A percentile compares a stretch with the other conserved stretches of the same genome.
These are phyloP conservation scores for Pempheris klunzingeri DNA, from an alignment of 2,797 vertebrate species.

Conservation along the genomic window DNA sequence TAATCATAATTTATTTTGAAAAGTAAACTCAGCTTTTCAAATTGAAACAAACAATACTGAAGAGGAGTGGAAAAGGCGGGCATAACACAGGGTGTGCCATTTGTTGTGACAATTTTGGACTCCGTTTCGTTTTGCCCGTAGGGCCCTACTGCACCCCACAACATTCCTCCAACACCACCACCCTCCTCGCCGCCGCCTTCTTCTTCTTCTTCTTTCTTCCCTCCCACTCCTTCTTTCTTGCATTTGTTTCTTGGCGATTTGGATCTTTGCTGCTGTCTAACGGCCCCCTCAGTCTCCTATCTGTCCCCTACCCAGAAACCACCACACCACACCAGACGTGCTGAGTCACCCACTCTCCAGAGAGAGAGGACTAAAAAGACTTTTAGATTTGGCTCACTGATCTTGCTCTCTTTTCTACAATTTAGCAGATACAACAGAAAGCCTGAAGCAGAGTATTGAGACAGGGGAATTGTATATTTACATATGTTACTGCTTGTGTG, in stretches of 20 bases:
- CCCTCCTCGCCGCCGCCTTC: constrained; percentile 43
- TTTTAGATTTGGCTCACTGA: constrained; percentile 13
- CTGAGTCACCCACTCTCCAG: constrained; percentile 66
- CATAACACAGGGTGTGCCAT: constrained; percentile 49
- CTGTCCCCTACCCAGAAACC: constrained; percentile 60
- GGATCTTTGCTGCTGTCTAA: constrained; percentile 32
- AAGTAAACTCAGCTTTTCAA: constrained; percentile 23
- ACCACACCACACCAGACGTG: constrained; percentile 60
- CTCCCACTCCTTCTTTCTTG: constrained; percentile 52
- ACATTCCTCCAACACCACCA: constrained; percentile 69
- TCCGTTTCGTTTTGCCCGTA: constrained; percentile 61
- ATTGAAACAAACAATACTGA: constrained; percentile 17
- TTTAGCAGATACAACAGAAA: constrained; percentile 23
- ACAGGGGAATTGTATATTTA: background rate
- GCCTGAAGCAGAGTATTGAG: constrained; percentile 12
- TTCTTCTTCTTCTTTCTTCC: constrained; percentile 25
- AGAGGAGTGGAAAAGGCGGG: constrained; percentile 28
- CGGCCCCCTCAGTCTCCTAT: constrained; percentile 42
- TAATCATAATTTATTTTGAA: constrained; percentile 32
- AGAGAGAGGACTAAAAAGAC: constrained; percentile 16
- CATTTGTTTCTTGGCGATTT: constrained; percentile 57
- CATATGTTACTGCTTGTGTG: constrained; percentile 19
- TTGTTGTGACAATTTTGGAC: constrained; percentile 55
- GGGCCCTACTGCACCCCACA: constrained; percentile 63
- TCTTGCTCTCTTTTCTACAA: constrained; percentile 15